Conservation (phyloP, 2,888 invertebrate species). For the Melikaiella ostensackeni region DNA sequence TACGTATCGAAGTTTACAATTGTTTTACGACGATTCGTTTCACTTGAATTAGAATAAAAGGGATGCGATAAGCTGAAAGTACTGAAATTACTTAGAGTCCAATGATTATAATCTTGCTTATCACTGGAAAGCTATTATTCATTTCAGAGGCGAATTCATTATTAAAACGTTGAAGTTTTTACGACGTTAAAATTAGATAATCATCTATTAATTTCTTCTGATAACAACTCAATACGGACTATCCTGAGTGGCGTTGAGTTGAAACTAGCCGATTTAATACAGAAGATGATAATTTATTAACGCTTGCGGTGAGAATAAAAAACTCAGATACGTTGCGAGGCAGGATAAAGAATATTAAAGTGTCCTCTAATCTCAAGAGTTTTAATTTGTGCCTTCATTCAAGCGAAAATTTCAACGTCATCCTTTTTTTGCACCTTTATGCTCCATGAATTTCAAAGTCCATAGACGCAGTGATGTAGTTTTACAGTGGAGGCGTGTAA, state of each 20-base stretch:
- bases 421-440: conserved; percentile 15
- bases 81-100: background rate
- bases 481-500: conserved; percentile 19
- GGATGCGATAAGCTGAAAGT: background rate
- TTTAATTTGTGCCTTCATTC: conserved; percentile 26
- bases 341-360: background rate
- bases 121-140: background rate
- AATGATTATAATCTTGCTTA: background rate
- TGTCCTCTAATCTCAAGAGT: conserved; percentile 6
- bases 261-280: background rate
- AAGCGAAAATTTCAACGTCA: conserved; percentile 22
- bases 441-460: conserved; percentile 20
- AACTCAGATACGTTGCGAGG: background rate
- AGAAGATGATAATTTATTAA: conserved; percentile 1
- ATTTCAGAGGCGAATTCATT: background rate
- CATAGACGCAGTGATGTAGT: background rate
- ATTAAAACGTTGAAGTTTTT: conserved; percentile 3
- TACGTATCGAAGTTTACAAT: background rate
- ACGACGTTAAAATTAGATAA: conserved; percentile 14
- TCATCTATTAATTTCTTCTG: conserved; percentile 5
- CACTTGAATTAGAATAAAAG: background rate
- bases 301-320: background rate
- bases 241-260: background rate
- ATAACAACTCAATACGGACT: background rate
- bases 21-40: background rate